A percentile compares a stretch with the other conserved stretches of the same genome.
Conservation (phyloP, 2,888 invertebrate species). For the Homarus gammarus region DNA sequence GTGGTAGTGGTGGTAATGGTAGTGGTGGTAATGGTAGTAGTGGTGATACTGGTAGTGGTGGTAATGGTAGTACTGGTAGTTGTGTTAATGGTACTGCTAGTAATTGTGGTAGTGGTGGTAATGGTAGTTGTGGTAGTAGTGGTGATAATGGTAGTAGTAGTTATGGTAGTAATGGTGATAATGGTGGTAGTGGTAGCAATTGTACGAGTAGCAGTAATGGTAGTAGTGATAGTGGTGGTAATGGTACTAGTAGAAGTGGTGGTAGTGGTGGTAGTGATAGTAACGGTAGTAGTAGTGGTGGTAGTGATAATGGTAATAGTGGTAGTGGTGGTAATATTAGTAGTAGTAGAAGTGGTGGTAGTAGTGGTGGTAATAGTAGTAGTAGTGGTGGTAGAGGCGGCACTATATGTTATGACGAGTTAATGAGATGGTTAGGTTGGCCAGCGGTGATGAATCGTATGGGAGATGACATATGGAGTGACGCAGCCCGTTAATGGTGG, state of each 20-base stretch:
- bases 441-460: conserved; percentile 5
- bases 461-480: conserved; percentile 15
- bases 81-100: not conserved
- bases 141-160: not conserved
- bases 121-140: not conserved
- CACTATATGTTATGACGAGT: conserved; percentile 7
- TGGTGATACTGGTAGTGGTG: not conserved
- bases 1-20: not conserved
- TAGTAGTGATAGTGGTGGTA: not conserved
- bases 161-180: not conserved
- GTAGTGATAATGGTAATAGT: not conserved
- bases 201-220: not conserved
- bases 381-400: not conserved
- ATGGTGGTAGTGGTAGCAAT: not conserved
- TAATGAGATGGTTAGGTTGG: conserved; percentile 14
- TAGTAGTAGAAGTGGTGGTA: not conserved
- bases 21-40: not conserved
- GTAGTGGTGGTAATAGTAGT: not conserved
- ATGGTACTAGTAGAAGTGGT: too few relatives aligned
- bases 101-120: not conserved
- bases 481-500: conserved; percentile 13
- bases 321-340: not conserved
- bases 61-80: not conserved
- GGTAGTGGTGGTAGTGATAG: not conserved
- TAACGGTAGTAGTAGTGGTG: not conserved